Evolutionary conservation across 2,797 vertebrate genomes (phyloP).

Genomic region (Sebastes miniatus): DNA sequence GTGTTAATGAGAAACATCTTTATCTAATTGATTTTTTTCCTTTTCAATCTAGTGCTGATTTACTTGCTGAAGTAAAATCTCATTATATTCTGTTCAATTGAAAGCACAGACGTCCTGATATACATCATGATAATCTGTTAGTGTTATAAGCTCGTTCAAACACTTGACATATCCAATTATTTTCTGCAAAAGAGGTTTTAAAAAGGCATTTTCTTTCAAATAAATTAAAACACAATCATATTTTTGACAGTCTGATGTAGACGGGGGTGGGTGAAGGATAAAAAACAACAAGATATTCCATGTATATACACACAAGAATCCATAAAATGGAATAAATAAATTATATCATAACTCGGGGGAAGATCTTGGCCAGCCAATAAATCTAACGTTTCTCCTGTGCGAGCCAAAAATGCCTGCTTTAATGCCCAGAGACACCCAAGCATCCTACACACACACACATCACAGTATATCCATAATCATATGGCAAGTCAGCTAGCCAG

Average conservation of each 20-base stretch:
- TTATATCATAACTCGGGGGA: neutral
- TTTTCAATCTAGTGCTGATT: conserved; percentile 13
- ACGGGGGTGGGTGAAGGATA: neutral
- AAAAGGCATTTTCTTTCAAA: neutral
- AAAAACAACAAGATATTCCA: neutral
- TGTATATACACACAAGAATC: neutral
- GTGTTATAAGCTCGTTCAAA: conserved; percentile 9
- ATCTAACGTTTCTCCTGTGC: neutral
- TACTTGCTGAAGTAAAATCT: conserved; percentile 22
- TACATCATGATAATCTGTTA: neutral
- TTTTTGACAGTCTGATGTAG: conserved; percentile 3
- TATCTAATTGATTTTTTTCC: conserved; percentile 12
- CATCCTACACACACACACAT: neutral
- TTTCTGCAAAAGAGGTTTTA: conserved; percentile 3
- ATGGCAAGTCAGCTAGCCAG: conserved; percentile 22
- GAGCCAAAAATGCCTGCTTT: neutral
- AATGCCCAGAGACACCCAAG: conserved; percentile 2
- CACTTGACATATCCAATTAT: conserved; percentile 19
- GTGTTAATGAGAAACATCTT: conserved; percentile 46
- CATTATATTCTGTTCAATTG: conserved; percentile 14
- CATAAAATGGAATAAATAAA: neutral
- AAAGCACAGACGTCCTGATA: neutral
- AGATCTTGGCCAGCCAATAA: conserved; percentile 3
- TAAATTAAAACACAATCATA: conserved; percentile 8
- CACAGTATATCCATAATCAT: conserved; percentile 22